Percentiles rank a stretch among this genome's conserved stretches.
Conservation (phyloP, 2,888 invertebrate species). For the Ceraclea dissimilis region DNA sequence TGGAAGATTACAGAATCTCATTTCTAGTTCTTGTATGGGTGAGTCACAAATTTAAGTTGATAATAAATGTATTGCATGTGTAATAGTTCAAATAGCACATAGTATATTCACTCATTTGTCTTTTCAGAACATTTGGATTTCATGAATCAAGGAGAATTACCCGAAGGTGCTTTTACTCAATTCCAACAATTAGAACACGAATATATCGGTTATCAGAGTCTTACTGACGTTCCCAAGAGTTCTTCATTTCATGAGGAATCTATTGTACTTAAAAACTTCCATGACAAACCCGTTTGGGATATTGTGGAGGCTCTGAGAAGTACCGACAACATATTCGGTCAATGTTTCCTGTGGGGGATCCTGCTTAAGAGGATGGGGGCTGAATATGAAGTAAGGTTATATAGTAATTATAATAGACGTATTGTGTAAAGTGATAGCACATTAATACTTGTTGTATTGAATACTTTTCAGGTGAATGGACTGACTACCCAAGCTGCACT, state of each 20-base stretch:
- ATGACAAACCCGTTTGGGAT: constrained; percentile 61
- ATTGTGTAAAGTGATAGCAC: background rate
- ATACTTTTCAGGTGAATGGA: constrained; percentile 37
- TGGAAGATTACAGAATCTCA: constrained; percentile 88
- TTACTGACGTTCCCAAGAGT: constrained; percentile 88
- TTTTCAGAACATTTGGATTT: constrained; percentile 90
- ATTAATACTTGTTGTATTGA: no score
- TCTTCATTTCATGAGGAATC: constrained; percentile 64
- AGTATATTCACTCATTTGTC: background rate
- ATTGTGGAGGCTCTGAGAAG: constrained; percentile 63
- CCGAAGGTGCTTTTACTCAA: constrained; percentile 66
- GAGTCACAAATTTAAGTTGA: constrained; percentile 27
- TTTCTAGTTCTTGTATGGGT: constrained; percentile 96
- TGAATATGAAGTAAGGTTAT: constrained; percentile 63
- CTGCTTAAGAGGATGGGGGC: constrained; percentile 74
- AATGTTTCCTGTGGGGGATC: constrained; percentile 78
- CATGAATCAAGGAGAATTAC: constrained; percentile 74
- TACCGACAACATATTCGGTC: constrained; percentile 67
- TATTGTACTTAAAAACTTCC: constrained; percentile 49
- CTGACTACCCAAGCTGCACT: constrained; percentile 60
- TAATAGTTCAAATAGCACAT: background rate
- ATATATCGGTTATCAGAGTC: constrained; percentile 90
- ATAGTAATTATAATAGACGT: no score
- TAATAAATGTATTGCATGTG: background rate
- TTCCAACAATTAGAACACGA: constrained; percentile 87